A percentile compares a stretch with the other conserved stretches of the same genome.
Conservation (phyloP, 2,113 vertebrate genomes). For the Plestiodon gilberti region DNA sequence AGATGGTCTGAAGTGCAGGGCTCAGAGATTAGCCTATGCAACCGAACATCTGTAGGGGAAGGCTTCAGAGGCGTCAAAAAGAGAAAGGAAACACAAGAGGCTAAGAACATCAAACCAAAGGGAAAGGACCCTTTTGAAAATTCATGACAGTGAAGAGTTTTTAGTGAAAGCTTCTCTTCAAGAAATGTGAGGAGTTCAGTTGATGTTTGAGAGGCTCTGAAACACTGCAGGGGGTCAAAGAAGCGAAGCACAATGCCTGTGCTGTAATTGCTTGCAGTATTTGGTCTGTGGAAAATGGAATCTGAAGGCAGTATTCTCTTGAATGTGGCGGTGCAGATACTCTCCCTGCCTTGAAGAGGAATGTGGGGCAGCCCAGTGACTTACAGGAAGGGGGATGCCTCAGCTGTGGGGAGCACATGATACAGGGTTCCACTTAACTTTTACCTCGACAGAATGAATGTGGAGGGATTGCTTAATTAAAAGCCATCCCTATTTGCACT, state of each 20-base stretch:
- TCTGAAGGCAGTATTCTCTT: neutral
- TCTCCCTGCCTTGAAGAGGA: neutral
- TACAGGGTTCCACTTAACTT: neutral
- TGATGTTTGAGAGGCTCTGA: slow-evolving; percentile 9
- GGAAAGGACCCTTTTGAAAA: slow-evolving; percentile 19
- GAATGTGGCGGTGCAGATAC: slow-evolving; percentile 7
- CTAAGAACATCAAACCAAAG: slow-evolving; percentile 18
- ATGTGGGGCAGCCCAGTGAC: neutral
- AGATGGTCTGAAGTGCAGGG: neutral
- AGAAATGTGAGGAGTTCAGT: slow-evolving; percentile 16
- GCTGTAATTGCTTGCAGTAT: slow-evolving; percentile 18
- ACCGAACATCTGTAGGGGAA: slow-evolving; percentile 9
- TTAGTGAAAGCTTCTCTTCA: slow-evolving; percentile 23
- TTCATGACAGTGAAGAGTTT: neutral
- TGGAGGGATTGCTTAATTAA: neutral
- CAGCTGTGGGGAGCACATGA: neutral
- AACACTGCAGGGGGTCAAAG: slow-evolving; percentile 2
- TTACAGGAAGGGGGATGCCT: neutral
- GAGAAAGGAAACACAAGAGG: slow-evolving; percentile 13
- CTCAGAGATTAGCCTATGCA: slow-evolving; percentile 10
- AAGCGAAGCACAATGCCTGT: neutral
- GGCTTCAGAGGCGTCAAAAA: slow-evolving; percentile 13
- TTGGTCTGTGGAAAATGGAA: neutral
- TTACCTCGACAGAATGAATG: neutral
- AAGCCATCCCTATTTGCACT: neutral